Percentiles rank a stretch among this genome's conserved stretches.
Evolutionary conservation across 2,888 invertebrate species (phyloP).

Genomic region (Troglohyphantes excavatus): DNA sequence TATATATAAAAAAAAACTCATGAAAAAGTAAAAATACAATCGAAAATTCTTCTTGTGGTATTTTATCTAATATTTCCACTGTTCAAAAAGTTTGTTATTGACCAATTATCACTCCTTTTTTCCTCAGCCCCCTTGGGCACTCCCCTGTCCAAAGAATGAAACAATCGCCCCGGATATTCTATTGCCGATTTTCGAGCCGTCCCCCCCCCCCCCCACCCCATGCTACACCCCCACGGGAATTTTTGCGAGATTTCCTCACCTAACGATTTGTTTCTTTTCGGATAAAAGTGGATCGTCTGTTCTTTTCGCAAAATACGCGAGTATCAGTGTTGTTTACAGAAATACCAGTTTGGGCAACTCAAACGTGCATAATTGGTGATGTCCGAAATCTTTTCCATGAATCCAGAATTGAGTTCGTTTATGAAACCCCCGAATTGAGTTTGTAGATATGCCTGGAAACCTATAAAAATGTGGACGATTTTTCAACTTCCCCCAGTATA

Average conservation of each 20-base stretch:
- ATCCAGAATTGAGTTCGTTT: too few species aligned
- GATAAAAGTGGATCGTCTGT: not conserved
- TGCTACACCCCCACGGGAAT: not conserved
- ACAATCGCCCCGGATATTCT: not conserved
- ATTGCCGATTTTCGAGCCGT: not conserved
- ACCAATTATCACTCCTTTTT: not conserved
- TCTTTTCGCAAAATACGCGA: not conserved
- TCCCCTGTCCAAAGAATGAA: not conserved
- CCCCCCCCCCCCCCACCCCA: not conserved
- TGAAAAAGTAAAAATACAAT: not conserved
- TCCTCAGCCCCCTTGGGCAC: not conserved
- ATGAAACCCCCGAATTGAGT: too few species aligned
- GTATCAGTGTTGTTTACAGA: too few species aligned
- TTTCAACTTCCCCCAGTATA: too few species aligned
- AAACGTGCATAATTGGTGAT: too few species aligned
- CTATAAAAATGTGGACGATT: too few species aligned
- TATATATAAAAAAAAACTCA: too few species aligned
- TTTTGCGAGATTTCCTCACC: not conserved
- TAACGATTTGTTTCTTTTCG: not conserved
- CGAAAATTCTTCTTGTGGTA: constrained; percentile 1
- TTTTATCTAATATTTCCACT: not conserved
- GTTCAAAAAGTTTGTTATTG: not conserved
- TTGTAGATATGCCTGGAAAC: too few species aligned
- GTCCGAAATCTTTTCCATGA: too few species aligned
- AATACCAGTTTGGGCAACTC: too few species aligned